Conservation (phyloP, 1,140 invertebrate genomes). For the Macrostomum lignano region DNA sequence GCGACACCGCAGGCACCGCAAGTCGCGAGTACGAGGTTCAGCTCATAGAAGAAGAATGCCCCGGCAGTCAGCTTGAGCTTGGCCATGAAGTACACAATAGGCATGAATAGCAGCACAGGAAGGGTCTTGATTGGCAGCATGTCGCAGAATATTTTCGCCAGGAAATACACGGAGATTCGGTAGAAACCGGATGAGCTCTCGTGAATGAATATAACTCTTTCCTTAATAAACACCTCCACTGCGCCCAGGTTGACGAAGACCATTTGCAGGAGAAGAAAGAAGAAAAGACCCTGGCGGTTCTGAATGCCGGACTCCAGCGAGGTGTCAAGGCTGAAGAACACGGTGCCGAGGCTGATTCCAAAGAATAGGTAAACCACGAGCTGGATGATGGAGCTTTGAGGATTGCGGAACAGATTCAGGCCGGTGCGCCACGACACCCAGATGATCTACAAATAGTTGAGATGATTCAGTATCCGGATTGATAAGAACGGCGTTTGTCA, state of each 20-base stretch:
- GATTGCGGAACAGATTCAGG: conserved; percentile 17
- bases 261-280: conserved; percentile 4
- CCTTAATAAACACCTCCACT: conserved; percentile 5
- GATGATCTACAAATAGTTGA: too few species aligned
- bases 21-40: conserved; percentile 1
- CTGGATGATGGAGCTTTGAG: conserved; percentile 16
- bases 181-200: conserved; percentile 8
- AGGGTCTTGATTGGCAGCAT: conserved; percentile 7
- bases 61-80: conserved; percentile 1
- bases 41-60: conserved; percentile 5
- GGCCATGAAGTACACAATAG: conserved; percentile 8
- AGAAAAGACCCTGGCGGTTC: conserved; percentile 10
- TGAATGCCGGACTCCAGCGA: conserved; percentile 15
- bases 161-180: conserved; percentile 6
- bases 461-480: too few species aligned
- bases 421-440: conserved; percentile 12
- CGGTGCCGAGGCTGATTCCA: conserved; percentile 17
- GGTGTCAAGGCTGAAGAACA: conserved; percentile 16
- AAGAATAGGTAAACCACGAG: conserved; percentile 16
- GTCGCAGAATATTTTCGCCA: conserved; percentile 8
- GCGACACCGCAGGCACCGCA: conserved; percentile 3
- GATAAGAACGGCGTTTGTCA: too few species aligned
- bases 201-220: conserved; percentile 5
- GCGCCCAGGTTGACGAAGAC: conserved; percentile 5
- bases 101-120: conserved; percentile 5